Evolutionary conservation across 1,140 invertebrate species (phyloP), one percentile per base, ranked within the genome.

Genomic region (Ostrea denselamellosa): DNA sequence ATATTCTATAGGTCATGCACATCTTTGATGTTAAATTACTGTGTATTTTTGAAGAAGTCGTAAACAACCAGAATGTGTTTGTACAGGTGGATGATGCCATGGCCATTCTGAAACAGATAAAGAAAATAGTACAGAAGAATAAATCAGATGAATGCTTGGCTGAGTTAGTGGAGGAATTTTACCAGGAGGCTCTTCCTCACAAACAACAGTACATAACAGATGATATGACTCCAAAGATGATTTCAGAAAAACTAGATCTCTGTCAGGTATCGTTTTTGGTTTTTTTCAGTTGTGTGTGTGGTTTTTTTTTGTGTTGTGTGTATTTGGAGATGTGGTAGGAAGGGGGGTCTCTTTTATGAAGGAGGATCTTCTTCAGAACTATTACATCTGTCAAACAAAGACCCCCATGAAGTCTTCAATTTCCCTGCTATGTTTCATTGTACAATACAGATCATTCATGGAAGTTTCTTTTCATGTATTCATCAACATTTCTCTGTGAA

Each of bases 201-300:
- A 91, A 88, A 83, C 25, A 71, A 9, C 62, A 90, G 28, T 85
- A 88, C n/a, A 82, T 25, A 9, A 85, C 86, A n/a, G 53, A 81
- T 4, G 58, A 54, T 8, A 53, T 90, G 8, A 90, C 54, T 22
- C 90, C 90, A 28, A 88, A 82, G 34, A 89, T 89, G 52, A 83
- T 94, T 14, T 89, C 91, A 14, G 87, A 87, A 10, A 94, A 94
- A 88, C 92, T 92, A 85, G 93, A 94, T 86, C 88, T 93, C 8
- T 94, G 94, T 90, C 94, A 94, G 92, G 94, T 94, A 89, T 14
- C n/a, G n/a, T n/a, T n/a, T n/a, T n/a, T n/a, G n/a, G 25, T 51
- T 51, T 68, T 25, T 58, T 0, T 0, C n/a, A 22, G 10, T n/a
- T 14, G 28, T 51, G 14, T 58, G 56, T n/a, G n/a, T n/a, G n/a